Evolutionary conservation across 2,888 invertebrate species (phyloP).

Genomic region (Drosophila vallismaia): DNA sequence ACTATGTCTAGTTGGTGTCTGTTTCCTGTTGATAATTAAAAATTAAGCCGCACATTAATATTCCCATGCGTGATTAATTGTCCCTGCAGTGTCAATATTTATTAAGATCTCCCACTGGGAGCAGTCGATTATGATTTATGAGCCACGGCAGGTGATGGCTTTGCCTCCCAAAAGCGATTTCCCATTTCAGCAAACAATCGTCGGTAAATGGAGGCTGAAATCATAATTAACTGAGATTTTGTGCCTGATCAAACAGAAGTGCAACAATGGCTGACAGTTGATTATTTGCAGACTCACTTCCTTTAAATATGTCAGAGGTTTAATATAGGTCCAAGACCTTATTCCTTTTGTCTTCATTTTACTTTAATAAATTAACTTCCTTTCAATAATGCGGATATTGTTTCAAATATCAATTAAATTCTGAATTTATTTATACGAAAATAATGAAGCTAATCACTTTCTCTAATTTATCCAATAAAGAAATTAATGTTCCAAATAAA

Average conservation of each 20-base stretch:
- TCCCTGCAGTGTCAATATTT: slow-evolving; percentile 53
- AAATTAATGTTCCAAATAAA: not conserved
- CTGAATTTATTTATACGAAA: not conserved
- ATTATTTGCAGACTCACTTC: slow-evolving; percentile 23
- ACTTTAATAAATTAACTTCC: not conserved
- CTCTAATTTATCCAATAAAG: not conserved
- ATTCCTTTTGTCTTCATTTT: not conserved
- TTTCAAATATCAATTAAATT: not conserved
- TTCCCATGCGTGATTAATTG: slow-evolving; percentile 54
- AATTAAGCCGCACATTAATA: slow-evolving; percentile 29
- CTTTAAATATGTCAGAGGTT: slow-evolving; percentile 10
- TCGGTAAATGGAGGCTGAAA: slow-evolving; percentile 51
- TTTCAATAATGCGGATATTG: not conserved
- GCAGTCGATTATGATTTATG: slow-evolving; percentile 66
- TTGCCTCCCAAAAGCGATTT: slow-evolving; percentile 19
- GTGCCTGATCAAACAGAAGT: slow-evolving; percentile 26
- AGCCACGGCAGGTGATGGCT: slow-evolving; percentile 22
- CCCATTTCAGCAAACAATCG: slow-evolving; percentile 17
- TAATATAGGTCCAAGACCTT: not conserved
- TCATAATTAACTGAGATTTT: slow-evolving; percentile 58
- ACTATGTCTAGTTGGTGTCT: slow-evolving; percentile 6
- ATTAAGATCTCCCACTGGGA: slow-evolving; percentile 23
- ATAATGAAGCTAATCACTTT: not conserved
- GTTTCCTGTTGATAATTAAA: slow-evolving; percentile 44
- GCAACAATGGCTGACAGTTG: slow-evolving; percentile 20